phyloP scores from a whole-genome alignment of 2,888 invertebrate species.

The Noctuana brunneofusca region DNA sequence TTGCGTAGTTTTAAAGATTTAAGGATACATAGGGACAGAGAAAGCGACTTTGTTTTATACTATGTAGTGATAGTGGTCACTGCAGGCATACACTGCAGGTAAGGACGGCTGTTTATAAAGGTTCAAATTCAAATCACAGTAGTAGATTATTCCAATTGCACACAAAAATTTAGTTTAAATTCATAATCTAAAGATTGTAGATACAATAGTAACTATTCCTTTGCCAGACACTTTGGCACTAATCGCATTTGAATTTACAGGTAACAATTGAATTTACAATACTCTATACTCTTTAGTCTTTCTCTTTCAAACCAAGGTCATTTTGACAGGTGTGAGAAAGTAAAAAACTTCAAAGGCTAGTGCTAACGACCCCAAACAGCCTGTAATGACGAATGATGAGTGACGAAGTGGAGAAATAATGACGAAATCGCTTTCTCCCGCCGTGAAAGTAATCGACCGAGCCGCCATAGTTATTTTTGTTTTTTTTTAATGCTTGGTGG shows the following conservation, averaged over 20 bases:
- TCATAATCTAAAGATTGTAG: no score
- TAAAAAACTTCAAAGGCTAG: constrained; percentile 5
- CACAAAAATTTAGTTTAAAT: no score
- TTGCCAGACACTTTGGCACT: background rate
- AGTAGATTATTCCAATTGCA: no score
- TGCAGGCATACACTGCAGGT: no score
- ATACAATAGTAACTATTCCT: no score
- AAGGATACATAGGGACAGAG: no score
- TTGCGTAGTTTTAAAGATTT: no score
- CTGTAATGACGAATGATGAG: constrained; percentile 25
- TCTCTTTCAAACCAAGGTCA: constrained; percentile 20
- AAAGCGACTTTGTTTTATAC: no score
- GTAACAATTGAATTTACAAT: background rate
- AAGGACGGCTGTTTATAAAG: no score
- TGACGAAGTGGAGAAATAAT: constrained; percentile 29
- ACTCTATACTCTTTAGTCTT: background rate
- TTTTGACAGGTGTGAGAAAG: background rate
- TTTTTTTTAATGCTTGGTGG: constrained; percentile 1
- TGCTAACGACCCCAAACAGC: constrained; percentile 38
- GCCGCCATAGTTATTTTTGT: constrained; percentile 22
- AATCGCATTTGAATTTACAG: background rate
- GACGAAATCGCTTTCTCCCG: constrained; percentile 48
- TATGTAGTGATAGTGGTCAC: no score
- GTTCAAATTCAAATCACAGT: no score
- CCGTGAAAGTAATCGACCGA: constrained; percentile 53